A percentile compares a stretch with the other conserved stretches of the same genome.
These are phyloP conservation scores for Oxycera nigricornis DNA, from an alignment of 2,888 invertebrate species.

Conservation along the genomic window DNA sequence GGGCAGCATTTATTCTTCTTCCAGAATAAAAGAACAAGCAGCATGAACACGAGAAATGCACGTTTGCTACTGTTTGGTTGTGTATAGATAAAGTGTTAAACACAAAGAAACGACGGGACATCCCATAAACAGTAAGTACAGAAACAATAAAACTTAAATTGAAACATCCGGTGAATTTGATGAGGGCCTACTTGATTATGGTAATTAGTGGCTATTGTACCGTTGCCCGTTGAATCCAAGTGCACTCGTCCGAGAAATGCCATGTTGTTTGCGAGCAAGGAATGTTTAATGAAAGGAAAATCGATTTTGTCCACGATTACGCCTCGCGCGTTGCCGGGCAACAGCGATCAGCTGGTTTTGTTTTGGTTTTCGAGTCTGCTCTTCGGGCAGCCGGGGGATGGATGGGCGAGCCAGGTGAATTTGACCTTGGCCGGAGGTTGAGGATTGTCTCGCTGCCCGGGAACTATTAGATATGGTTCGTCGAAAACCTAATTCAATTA, in stretches of 20 bases:
- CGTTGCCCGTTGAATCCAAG: too few species aligned
- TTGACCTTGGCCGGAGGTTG: conserved; percentile 27
- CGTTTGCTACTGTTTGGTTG: too few species aligned
- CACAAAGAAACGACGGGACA: too few species aligned
- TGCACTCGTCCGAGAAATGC: too few species aligned
- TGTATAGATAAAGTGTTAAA: too few species aligned
- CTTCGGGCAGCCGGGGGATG: neutral
- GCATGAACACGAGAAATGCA: too few species aligned
- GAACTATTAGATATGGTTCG: neutral
- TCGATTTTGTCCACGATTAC: conserved; percentile 11
- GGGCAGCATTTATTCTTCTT: too few species aligned
- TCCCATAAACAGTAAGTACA: neutral
- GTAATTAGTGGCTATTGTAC: too few species aligned
- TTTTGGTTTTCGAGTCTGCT: conserved; percentile 6
- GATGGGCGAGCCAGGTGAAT: neutral
- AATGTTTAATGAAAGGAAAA: conserved; percentile 4
- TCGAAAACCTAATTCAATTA: neutral
- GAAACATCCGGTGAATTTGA: neutral
- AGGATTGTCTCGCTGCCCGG: neutral
- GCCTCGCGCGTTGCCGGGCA: neutral
- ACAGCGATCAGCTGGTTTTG: conserved; percentile 33
- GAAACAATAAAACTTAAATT: neutral
- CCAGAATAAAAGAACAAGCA: too few species aligned
- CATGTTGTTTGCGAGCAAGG: too few species aligned
- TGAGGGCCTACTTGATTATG: neutral